Percentiles rank a stretch among this genome's conserved stretches.
Conservation (phyloP, 2,797 vertebrate genomes). For the Micrastur ruficollis region DNA sequence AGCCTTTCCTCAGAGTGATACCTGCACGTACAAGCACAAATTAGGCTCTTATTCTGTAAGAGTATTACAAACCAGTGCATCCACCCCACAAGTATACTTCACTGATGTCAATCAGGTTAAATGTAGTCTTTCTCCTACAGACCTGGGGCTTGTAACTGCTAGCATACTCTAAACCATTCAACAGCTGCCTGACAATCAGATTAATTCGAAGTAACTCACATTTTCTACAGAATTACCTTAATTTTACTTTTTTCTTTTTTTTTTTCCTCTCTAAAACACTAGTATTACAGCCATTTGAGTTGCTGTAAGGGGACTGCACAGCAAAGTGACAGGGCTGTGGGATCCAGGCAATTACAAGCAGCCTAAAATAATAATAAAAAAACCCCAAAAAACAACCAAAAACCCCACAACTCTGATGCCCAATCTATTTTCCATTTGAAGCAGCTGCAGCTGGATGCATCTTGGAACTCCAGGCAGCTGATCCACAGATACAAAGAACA, state of each 20-base stretch:
- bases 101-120: not conserved
- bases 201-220: not conserved
- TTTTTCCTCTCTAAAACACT: not conserved
- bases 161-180: not conserved
- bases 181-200: not conserved
- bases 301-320: not conserved
- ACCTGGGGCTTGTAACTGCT: not conserved
- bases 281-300: not conserved
- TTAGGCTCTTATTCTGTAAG: not conserved
- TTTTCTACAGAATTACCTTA: not conserved
- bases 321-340: not conserved
- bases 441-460: slow-evolving; percentile 26
- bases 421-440: not conserved
- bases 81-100: not conserved
- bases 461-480: not conserved
- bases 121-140: not conserved
- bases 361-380: not conserved
- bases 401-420: not conserved
- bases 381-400: not conserved
- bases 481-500: slow-evolving; percentile 4
- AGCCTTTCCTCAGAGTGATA: not conserved
- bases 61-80: not conserved
- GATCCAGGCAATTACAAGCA: not conserved
- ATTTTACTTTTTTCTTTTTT: not conserved
- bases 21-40: not conserved